Percentiles rank a stretch among this genome's conserved stretches.
phyloP scores from a whole-genome alignment of 1,140 invertebrate genomes.

The Chrysoperla carnea region DNA sequence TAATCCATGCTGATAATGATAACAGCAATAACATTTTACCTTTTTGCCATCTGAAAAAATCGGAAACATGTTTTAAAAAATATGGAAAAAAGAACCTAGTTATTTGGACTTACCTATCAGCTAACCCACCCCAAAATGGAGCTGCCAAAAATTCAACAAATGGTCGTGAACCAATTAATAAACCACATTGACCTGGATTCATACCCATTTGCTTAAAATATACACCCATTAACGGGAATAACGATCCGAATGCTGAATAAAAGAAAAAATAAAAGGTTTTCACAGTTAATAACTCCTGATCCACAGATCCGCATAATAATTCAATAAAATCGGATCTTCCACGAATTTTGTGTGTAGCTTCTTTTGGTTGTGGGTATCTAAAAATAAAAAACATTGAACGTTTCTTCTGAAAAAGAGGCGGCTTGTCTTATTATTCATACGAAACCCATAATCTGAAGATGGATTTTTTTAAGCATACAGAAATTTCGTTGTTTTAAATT shows the following conservation, averaged over 20 bases:
- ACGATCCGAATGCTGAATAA: slow-evolving; percentile 94
- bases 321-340: slow-evolving; percentile 70
- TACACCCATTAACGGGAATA: slow-evolving; percentile 95
- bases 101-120: slow-evolving; percentile 68
- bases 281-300: slow-evolving; percentile 78
- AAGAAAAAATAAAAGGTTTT: slow-evolving; percentile 99
- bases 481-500: no score
- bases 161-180: slow-evolving; percentile 80
- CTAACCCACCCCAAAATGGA: slow-evolving; percentile 93
- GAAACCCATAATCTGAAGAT: no score
- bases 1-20: slow-evolving; percentile 84
- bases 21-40: slow-evolving; percentile 78
- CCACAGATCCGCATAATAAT: slow-evolving; percentile 62
- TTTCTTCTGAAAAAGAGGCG: no score
- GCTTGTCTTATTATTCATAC: no score
- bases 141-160: slow-evolving; percentile 96
- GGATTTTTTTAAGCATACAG: no score
- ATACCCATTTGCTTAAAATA: slow-evolving; percentile 99
- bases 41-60: slow-evolving; percentile 49
- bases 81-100: no score
- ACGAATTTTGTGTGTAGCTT: slow-evolving; percentile 74
- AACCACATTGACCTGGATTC: slow-evolving; percentile 87
- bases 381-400: no score
- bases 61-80: no score
- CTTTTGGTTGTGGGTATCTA: slow-evolving; percentile 63